Evolutionary conservation across 2,113 vertebrate species (phyloP).

Genomic region (Tachuris rubrigastra): DNA sequence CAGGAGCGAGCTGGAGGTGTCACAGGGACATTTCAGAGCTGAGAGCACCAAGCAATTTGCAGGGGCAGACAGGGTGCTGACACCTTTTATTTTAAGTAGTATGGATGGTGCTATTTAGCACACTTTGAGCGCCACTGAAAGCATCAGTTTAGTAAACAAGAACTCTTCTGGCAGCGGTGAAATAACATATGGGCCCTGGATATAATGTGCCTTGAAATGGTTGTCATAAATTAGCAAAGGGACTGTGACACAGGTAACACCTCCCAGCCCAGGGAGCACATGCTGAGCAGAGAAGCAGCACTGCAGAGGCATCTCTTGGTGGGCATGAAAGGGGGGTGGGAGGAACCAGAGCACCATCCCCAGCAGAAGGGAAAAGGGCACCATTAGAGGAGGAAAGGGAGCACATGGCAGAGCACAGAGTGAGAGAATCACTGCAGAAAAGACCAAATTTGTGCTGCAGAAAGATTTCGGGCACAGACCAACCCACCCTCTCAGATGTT

Average conservation of each 20-base stretch:
- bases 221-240: not conserved
- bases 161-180: not conserved
- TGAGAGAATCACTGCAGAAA: not conserved
- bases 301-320: not conserved
- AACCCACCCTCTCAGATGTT: not conserved
- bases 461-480: not conserved
- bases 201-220: not conserved
- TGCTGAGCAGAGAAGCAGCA: not conserved
- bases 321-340: not conserved
- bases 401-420: not conserved
- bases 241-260: not conserved
- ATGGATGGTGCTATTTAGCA: not conserved
- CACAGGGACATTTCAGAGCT: not conserved
- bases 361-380: not conserved
- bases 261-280: not conserved
- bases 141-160: slow-evolving; percentile 4
- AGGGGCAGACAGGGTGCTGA: slow-evolving; percentile 2
- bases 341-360: fast-evolving
- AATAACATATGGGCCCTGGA: slow-evolving; percentile 10
- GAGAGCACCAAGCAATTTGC: not conserved
- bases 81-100: slow-evolving; percentile 28
- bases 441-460: not conserved
- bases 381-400: not conserved
- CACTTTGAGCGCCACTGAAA: not conserved
- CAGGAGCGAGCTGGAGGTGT: not conserved